These are phyloP conservation scores for Sceloporus undulatus DNA, from an alignment of 2,113 vertebrate genomes.

Conservation along the genomic window DNA sequence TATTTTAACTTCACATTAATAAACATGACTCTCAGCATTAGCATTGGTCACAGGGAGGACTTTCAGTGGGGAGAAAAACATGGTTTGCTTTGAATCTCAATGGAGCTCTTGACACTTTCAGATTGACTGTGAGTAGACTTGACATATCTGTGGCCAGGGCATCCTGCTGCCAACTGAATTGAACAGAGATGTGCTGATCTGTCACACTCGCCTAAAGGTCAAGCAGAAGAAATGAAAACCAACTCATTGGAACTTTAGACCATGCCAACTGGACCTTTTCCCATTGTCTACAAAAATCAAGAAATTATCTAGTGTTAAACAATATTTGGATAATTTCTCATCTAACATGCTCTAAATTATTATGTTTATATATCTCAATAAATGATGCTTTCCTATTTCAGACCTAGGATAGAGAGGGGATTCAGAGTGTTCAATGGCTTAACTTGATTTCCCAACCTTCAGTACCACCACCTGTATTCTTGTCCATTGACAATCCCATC, in stretches of 20 bases:
- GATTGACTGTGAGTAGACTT: conserved; percentile 4
- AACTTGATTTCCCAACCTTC: background rate
- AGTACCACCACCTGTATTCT: background rate
- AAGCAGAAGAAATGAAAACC: conserved; percentile 9
- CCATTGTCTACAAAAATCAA: background rate
- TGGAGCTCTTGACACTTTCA: conserved; percentile 3
- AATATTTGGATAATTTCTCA: background rate
- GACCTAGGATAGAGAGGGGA: background rate
- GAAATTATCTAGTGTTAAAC: background rate
- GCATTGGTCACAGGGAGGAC: conserved; percentile 9
- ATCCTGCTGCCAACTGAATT: conserved; percentile 4
- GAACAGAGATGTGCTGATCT: background rate
- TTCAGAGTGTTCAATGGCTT: background rate
- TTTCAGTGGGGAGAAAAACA: background rate
- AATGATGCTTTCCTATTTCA: background rate
- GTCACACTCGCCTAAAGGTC: background rate
- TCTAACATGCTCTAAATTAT: background rate
- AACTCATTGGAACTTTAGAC: background rate
- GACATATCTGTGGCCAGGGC: conserved; percentile 6
- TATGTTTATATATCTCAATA: too few species aligned
- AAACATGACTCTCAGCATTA: conserved; percentile 15
- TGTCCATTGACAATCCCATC: too few species aligned
- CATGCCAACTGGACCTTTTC: background rate
- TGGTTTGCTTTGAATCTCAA: conserved; percentile 14
- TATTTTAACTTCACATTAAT: conserved; percentile 19